These are phyloP conservation scores for Eospalax fontanierii DNA, from an alignment of 2,797 vertebrate genomes.

Conservation along the genomic window DNA sequence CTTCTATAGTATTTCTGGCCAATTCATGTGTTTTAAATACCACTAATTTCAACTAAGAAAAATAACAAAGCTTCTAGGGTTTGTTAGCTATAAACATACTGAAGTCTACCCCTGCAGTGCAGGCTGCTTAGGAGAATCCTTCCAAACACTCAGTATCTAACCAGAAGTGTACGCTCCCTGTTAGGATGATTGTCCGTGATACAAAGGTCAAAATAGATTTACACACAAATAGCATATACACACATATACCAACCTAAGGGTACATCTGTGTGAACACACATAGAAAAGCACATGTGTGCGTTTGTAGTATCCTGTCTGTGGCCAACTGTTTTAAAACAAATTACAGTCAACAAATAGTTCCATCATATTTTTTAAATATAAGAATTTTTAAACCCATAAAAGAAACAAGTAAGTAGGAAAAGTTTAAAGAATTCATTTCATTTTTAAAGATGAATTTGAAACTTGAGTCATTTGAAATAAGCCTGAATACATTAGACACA, in stretches of 20 bases:
- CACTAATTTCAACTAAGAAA: background rate
- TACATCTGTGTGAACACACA: background rate
- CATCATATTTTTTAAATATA: conserved; percentile 1
- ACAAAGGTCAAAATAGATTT: conserved; percentile 53
- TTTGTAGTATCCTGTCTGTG: background rate
- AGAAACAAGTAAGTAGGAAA: conserved; percentile 49
- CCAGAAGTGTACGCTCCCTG: background rate
- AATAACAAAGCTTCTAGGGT: background rate
- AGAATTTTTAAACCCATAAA: conserved; percentile 62
- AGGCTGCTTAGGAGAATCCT: background rate
- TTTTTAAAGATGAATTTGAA: conserved; percentile 75
- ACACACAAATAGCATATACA: background rate
- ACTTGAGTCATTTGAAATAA: conserved; percentile 75
- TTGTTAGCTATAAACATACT: background rate
- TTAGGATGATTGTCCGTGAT: background rate
- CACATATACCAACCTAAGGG: background rate
- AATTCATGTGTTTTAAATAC: background rate
- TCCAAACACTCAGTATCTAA: background rate
- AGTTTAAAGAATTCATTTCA: conserved; percentile 62
- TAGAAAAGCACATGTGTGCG: background rate
- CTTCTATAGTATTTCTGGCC: background rate
- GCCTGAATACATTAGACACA: conserved; percentile 75
- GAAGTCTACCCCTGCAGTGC: background rate
- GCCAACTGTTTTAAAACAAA: conserved; percentile 70
- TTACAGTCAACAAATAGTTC: conserved; percentile 5